These are phyloP conservation scores for Podargus strigoides DNA, from an alignment of 2,797 vertebrate genomes.

Conservation along the genomic window DNA sequence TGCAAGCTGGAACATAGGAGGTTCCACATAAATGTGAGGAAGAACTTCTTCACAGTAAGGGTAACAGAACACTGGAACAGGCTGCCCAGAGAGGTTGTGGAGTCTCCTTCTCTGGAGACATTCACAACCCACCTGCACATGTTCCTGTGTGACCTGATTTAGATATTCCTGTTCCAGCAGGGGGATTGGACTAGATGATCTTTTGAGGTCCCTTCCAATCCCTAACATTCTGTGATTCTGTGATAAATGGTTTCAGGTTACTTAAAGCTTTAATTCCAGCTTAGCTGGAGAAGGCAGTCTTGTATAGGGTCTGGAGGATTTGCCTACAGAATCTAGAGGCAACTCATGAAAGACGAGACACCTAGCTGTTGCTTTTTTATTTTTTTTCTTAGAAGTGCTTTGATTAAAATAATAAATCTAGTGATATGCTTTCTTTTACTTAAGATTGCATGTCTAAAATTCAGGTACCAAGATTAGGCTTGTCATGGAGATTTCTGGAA, in stretches of 20 bases:
- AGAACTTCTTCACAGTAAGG: too few relatives aligned
- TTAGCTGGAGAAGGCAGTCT: not conserved
- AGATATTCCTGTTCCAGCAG: too few relatives aligned
- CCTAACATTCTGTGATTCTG: too few relatives aligned
- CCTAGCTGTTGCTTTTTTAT: not conserved
- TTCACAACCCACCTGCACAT: too few relatives aligned
- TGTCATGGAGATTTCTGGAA: not conserved
- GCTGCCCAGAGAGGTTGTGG: too few relatives aligned
- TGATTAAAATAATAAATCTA: not conserved
- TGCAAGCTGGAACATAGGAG: too few relatives aligned
- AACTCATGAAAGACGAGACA: not conserved
- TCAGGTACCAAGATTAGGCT: not conserved
- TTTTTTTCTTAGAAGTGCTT: not conserved
- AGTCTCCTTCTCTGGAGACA: too few relatives aligned
- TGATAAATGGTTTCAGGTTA: not conserved
- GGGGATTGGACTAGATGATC: too few relatives aligned
- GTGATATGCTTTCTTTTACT: not conserved
- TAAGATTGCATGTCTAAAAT: not conserved
- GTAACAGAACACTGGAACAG: too few relatives aligned
- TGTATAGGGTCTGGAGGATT: not conserved
- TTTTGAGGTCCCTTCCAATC: too few relatives aligned
- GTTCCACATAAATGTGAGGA: too few relatives aligned
- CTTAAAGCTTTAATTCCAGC: not conserved
- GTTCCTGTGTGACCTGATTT: too few relatives aligned
- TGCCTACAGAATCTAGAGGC: not conserved